Percentiles rank a stretch among this genome's conserved stretches.
phyloP scores from a whole-genome alignment of 2,888 invertebrate genomes.

The Drosophila anceps region DNA sequence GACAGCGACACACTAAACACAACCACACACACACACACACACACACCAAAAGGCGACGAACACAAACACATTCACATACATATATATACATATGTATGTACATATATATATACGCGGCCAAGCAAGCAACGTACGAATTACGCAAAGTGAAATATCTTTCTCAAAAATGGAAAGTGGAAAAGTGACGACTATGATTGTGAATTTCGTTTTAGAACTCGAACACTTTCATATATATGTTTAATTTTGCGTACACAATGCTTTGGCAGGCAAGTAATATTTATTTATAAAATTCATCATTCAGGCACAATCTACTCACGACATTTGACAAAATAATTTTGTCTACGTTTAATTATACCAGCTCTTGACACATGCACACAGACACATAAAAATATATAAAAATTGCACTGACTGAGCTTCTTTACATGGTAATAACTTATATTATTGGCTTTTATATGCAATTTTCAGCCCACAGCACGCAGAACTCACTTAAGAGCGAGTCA shows the following conservation, averaged over 20 bases:
- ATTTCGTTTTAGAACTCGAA: conserved; percentile 41
- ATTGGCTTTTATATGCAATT: conserved; percentile 63
- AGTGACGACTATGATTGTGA: conserved; percentile 57
- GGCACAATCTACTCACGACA: conserved; percentile 52
- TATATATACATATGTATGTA: conserved; percentile 32
- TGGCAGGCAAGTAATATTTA: conserved; percentile 42
- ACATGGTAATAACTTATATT: conserved; percentile 66
- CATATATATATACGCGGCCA: conserved; percentile 49
- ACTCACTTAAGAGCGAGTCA: conserved; percentile 54
- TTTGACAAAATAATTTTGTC: conserved; percentile 30
- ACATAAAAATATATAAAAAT: conserved; percentile 34
- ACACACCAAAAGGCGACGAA: conserved; percentile 32
- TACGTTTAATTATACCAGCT: conserved; percentile 34
- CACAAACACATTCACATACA: conserved; percentile 42
- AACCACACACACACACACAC: conserved; percentile 48
- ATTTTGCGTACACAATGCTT: conserved; percentile 11
- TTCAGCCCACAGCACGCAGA: conserved; percentile 62
- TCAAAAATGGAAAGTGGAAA: conserved; percentile 82
- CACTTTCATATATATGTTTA: conserved; percentile 15
- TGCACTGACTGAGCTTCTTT: conserved; percentile 48
- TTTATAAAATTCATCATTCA: conserved; percentile 56
- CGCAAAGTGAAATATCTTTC: conserved; percentile 83
- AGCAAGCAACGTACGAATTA: conserved; percentile 80
- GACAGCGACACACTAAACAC: conserved; percentile 58
- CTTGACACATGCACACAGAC: conserved; percentile 33